A percentile compares a stretch with the other conserved stretches of the same genome.
These are phyloP conservation scores for Lepidurus apus DNA, from an alignment of 1,140 invertebrate genomes.

Conservation along the genomic window DNA sequence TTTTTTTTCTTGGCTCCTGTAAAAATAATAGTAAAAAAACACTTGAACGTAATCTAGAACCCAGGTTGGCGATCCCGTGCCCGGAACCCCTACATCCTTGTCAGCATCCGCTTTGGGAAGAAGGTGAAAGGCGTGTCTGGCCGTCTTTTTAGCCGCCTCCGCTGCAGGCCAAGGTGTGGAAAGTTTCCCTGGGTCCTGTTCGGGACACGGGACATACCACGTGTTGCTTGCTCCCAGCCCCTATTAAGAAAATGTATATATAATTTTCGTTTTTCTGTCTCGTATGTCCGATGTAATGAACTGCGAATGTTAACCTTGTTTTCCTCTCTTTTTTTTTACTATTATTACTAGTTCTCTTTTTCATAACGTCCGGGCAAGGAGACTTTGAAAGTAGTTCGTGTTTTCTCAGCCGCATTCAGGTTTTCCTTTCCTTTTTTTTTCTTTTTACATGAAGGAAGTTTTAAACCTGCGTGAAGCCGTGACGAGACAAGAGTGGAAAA, in stretches of 20 bases:
- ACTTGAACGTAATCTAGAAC: neutral
- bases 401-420: conserved; percentile 8
- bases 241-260: neutral
- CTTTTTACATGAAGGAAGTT: neutral
- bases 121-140: conserved; percentile 21
- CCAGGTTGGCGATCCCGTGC: conserved; percentile 1
- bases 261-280: neutral
- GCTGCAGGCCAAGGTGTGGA: conserved; percentile 20
- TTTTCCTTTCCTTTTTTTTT: neutral
- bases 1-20: neutral
- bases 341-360: neutral
- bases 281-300: neutral
- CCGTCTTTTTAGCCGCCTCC: conserved; percentile 4
- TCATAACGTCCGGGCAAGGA: neutral
- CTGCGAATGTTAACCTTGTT: neutral
- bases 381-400: neutral
- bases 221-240: neutral
- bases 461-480: conserved; percentile 8
- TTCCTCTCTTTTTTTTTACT: neutral
- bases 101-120: conserved; percentile 17
- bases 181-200: neutral
- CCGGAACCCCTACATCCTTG: conserved; percentile 20
- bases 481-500: conserved; percentile 6
- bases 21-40: neutral
- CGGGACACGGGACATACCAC: neutral